phyloP scores from a whole-genome alignment of 2,797 vertebrate species.

The Hydrolagus colliei region DNA sequence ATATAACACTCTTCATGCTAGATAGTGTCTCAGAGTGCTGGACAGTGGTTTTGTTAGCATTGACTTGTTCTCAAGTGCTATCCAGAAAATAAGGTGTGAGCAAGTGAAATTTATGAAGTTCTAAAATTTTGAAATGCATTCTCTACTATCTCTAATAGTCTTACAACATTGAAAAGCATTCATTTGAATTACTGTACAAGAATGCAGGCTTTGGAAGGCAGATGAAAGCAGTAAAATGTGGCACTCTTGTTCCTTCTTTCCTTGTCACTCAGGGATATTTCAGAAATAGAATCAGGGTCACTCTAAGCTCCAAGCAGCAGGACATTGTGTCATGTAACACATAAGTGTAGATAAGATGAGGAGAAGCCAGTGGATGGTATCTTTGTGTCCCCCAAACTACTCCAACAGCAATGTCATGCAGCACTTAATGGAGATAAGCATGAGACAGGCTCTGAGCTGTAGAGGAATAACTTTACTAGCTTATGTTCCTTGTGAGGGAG shows the following conservation, averaged over 20 bases:
- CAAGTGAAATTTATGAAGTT: background rate
- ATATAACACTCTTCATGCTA: no score
- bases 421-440: slow-evolving; percentile 63
- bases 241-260: background rate
- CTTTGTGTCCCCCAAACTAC: slow-evolving; percentile 53
- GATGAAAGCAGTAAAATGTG: no score
- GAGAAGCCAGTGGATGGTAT: slow-evolving; percentile 54
- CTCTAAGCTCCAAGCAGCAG: slow-evolving; percentile 43
- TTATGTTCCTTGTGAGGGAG: background rate
- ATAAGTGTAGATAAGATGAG: slow-evolving; percentile 54
- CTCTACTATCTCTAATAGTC: no score
- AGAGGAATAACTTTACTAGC: slow-evolving; percentile 39
- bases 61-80: no score
- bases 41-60: no score
- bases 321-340: slow-evolving; percentile 55
- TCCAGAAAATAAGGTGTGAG: no score
- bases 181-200: background rate
- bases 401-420: slow-evolving; percentile 58
- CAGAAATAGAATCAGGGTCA: slow-evolving; percentile 28
- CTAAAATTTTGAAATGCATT: background rate
- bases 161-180: background rate
- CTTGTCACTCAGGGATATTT: background rate
- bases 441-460: slow-evolving; percentile 53
- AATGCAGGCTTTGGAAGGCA: background rate
- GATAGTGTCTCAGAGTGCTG: no score